Base-by-base conservation (phyloP, 2,113 vertebrate genomes). In the Herpetotheres cachinnans region DNA sequence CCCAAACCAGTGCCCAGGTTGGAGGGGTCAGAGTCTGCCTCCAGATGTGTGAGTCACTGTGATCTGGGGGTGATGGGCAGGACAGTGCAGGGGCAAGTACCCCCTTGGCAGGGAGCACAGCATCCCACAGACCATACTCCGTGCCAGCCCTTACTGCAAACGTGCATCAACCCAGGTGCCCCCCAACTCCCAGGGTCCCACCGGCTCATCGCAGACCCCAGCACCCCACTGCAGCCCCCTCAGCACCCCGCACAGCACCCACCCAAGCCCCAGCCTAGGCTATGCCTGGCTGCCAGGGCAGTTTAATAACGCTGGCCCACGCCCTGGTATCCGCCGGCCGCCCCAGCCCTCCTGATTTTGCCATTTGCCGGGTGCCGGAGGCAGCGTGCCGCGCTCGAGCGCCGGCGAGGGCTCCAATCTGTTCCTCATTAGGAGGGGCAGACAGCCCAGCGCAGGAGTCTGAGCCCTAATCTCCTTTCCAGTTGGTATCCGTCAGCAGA, bases 381-480 rank as follows among this genome's bases (percentile, higher is more conserved):
- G 96, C 89, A 4, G 26, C 16, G 12, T 17, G 78, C 74, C n/a
- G 1, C 0, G 11, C 90, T 88, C 19, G 16, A 38, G 81, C 56
- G 10, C 46, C 63, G 44, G 55, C 26, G 36, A 74, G 92, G 42
- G 67, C 90, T 95, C 92, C 95, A 95, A 97, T 97, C 93, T 97
- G 96, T 92, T 98, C 95, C 95, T 97, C 96, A 96, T 98, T 97
- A 98, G 86, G 72, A 89, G 93, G 91, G 94, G 97, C 97, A 97
- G 97, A 97, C 97, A 97, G 97, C 93, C 94, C 96, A 93, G 97
- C 7, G 40, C 58, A 2, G 77, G 94, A 97, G 95, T 92, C 97
- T 95, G 95, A 97, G 96, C 85, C 87, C 91, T 97, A 34, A 97
- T 97, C 97, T 96, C 93, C 96, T 97, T 97, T 97, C 96, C 97